These are phyloP conservation scores for Lagria hirta DNA, from an alignment of 2,888 invertebrate species.

Conservation along the genomic window DNA sequence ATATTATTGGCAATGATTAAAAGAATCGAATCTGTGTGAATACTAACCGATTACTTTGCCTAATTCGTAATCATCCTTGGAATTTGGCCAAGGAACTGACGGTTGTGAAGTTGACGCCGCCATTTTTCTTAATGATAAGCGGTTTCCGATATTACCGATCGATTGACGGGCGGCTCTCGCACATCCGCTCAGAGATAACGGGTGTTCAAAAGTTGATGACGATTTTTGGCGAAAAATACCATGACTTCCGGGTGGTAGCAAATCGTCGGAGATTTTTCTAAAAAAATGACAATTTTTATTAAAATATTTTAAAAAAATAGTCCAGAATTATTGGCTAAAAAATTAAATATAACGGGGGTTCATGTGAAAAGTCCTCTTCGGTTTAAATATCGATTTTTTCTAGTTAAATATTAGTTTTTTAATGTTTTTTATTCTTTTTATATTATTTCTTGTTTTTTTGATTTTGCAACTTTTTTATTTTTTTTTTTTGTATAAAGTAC, in stretches of 20 bases:
- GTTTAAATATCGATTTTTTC: too few relatives aligned
- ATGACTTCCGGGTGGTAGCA: constrained; percentile 62
- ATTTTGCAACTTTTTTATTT: too few relatives aligned
- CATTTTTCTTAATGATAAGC: constrained; percentile 65
- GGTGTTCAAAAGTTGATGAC: constrained; percentile 57
- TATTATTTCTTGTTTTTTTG: too few relatives aligned
- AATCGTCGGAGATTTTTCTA: constrained; percentile 64
- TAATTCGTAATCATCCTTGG: constrained; percentile 88
- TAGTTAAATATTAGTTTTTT: too few relatives aligned
- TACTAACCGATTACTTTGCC: constrained; percentile 89
- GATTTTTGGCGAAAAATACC: constrained; percentile 64
- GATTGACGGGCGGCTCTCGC: constrained; percentile 53
- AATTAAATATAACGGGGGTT: too few relatives aligned
- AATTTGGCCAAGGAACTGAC: constrained; percentile 77
- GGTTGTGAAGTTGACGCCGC: constrained; percentile 59
- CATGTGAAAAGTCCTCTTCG: too few relatives aligned
- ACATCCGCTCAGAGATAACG: constrained; percentile 49
- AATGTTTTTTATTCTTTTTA: too few relatives aligned
- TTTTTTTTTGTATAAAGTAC: too few relatives aligned
- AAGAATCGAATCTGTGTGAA: constrained; percentile 31
- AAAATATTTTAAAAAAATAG: too few relatives aligned
- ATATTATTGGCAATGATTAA: background rate
- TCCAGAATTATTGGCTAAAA: too few relatives aligned
- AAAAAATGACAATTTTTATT: too few relatives aligned
- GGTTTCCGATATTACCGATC: constrained; percentile 57